Evolutionary conservation across 2,888 invertebrate genomes (phyloP), one percentile per base, ranked within the genome.

Genomic region (Allolobophora icterica): DNA sequence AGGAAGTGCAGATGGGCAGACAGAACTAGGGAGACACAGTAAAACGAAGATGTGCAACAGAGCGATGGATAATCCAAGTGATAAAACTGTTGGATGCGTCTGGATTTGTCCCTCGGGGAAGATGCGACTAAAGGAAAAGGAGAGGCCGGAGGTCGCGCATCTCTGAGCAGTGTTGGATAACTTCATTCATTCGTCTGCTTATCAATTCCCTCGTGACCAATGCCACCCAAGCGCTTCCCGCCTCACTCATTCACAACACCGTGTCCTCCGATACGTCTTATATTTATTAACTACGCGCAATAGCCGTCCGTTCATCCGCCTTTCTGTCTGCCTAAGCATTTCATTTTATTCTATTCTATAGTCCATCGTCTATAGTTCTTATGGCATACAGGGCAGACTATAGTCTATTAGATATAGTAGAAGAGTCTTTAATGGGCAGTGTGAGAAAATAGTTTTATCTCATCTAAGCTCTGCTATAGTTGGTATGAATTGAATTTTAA

Each of bases 111-210:
- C 71, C 71, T 71, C 71, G 71, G 71, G 71, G 17, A 71, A 15
- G 52, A 13, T 71, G 71, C 15, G 6, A 8, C 71, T 24, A 8
- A 52, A 24, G 30, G 71, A 3, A 30, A 17, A 13, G 71, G n/a
- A 30, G 71, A 1, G 11, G 71, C 8, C n/a, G n/a, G 8, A 30
- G 71, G 87, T 87, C 87, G 34, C 87, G 87, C 13, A 35, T 87
- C 87, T 34, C 35, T 38, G 87, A 87, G 87, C 87, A 87, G 34
- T 87, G 30, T 87, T 21, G 35, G 87, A 87, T 87, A 87, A 87
- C 87, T 87, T 87, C 87, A 87, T 38, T 87, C 87, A 87, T 87
- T 38, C 87, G 87, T 71, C 71, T 71, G 71, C 71, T 71, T 71
- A 71, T 71, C 71, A 71, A 71, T 71, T 71, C 71, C 71, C 71